Evolutionary conservation across 2,113 vertebrate species (phyloP), one percentile per base, ranked within the genome.

Genomic region (Notechis scutatus): DNA sequence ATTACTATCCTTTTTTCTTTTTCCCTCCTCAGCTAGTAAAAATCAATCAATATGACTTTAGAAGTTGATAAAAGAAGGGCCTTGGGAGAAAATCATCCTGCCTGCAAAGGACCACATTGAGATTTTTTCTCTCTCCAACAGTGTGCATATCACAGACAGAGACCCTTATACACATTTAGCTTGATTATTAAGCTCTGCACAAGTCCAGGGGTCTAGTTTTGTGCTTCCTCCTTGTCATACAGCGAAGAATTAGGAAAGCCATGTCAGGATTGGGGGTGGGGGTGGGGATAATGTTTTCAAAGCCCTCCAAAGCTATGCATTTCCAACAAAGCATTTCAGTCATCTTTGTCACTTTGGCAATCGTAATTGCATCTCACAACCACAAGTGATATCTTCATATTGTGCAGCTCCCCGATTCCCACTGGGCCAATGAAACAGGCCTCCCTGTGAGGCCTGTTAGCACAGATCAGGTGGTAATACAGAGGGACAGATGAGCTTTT

Each of bases 391-490:
- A 98, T 98, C 97, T 98, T 97, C 97, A 92, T 96, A 96, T 96
- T 97, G 96, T 97, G 96, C 96, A 96, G 97, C 96, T 97, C 96
- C 96, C 87, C 93, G 96, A 96, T 96, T 98, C 97, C 98, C 98
- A 96, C 96, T 95, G 97, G 98, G 98, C 98, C 96, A 95, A 97
- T 97, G 97, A 98, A 97, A 96, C 97, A 92, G 97, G 97, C 97
- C 96, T 98, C 98, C 98, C 98, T 96, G 96, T 94, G 96, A 97
- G 97, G 96, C 98, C 97, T 96, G 98, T 98, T 98, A 99, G 98
- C 98, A 98, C 98, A 98, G 98, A 99, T 99, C 98, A 98, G 98
- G 98, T 98, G 98, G 98, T 98, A 98, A 98, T 98, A 98, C 98
- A 97, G 96, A 97, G 97, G 98, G 98, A 98, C 98, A 98, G 98